Evolutionary conservation across 2,888 invertebrate genomes (phyloP), one percentile per base, ranked within the genome.

Genomic region (Leptopilina drosophilae): DNA sequence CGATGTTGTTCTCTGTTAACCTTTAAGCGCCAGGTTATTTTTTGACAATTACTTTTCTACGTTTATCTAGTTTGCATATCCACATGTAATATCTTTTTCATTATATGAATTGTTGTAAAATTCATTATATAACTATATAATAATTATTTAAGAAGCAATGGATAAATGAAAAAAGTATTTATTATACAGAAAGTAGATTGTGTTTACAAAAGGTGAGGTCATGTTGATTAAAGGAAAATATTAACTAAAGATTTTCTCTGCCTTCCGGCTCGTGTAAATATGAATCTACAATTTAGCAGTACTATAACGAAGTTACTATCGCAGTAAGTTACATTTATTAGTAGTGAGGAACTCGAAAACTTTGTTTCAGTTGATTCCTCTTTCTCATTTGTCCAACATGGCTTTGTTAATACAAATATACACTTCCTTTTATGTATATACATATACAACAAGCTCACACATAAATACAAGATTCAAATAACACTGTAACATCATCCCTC

Each of bases 211-310:
- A 26, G 20, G 46, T 20, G 26, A 62, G 62, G 62, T 62, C 49
- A 53, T 69, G 46, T 73, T 14, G 9, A 73, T 33, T 56, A 56
- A 73, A 8, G 53, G 73, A 26, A 33, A 73, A 53, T 69, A 69
- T 49, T 69, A 12, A 14, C 49, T 12, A 12, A 49, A 69, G 33
- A 73, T 26, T 53, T 56, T 33, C 26, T 26, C 12, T 73, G 26
- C 8, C 33, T 26, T 42, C 14, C 26, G 53, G 49, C 12, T 20
- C 53, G 20, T 73, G 33, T 33, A n/a, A 7, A 73, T 53, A 26
- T 69, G 14, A 56, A 73, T 40, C 56, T 53, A 14, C 56, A n/a
- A 69, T 73, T 56, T 73, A 5, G 33, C 33, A n/a, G 73, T n/a
- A 8, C 9, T 33, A 49, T 42, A 33, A 40, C n/a, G 56, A 56